A percentile compares a stretch with the other conserved stretches of the same genome.
These are phyloP conservation scores for Tenualosa thibaudeaui DNA, from an alignment of 2,797 vertebrate species.

Conservation along the genomic window DNA sequence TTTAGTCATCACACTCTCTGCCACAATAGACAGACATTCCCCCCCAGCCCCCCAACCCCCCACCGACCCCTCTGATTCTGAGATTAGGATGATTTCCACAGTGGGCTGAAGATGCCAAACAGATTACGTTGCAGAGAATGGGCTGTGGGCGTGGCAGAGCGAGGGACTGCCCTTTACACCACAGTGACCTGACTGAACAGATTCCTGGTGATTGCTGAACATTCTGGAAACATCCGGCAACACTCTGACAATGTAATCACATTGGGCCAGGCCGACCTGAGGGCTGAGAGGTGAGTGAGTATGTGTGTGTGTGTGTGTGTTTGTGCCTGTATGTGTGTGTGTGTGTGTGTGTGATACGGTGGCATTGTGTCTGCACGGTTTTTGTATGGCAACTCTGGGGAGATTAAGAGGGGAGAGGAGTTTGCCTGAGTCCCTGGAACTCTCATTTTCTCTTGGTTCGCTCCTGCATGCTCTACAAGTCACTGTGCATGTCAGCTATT, in stretches of 20 bases:
- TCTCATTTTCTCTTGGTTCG: slow-evolving; percentile 29
- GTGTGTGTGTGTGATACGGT: background rate
- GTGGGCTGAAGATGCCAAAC: background rate
- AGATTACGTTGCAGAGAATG: background rate
- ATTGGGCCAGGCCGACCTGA: slow-evolving; percentile 34
- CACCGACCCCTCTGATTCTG: background rate
- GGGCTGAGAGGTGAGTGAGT: slow-evolving; percentile 3
- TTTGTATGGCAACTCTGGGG: slow-evolving; percentile 34
- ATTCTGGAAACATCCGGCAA: slow-evolving; percentile 9
- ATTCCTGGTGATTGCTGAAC: background rate
- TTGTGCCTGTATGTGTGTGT: background rate
- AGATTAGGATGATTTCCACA: background rate
- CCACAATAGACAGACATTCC: no score
- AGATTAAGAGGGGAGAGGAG: slow-evolving; percentile 66
- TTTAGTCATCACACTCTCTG: no score
- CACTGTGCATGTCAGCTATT: slow-evolving; percentile 66
- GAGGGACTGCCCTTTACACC: background rate
- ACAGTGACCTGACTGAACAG: background rate
- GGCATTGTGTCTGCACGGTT: background rate
- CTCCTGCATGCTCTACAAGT: slow-evolving; percentile 52
- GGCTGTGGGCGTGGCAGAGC: background rate
- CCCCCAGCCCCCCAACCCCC: no score
- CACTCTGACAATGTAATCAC: slow-evolving; percentile 43
- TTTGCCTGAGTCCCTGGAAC: slow-evolving; percentile 48
- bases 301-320: background rate